A percentile compares a stretch with the other conserved stretches of the same genome.
Evolutionary conservation across 2,113 vertebrate species (phyloP).

Genomic region (Eubucco bourcierii): DNA sequence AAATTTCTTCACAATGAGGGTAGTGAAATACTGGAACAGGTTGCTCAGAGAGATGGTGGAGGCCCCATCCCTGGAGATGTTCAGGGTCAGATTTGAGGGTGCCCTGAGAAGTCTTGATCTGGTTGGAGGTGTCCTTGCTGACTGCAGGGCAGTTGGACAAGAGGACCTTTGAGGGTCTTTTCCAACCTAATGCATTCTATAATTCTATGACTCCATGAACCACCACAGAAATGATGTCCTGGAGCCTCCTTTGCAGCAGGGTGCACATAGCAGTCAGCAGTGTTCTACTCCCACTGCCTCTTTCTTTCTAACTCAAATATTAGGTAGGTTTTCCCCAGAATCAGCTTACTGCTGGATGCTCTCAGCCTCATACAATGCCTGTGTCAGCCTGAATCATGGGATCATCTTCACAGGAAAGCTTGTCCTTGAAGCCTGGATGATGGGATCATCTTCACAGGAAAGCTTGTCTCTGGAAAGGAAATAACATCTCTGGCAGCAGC

Average conservation of each 20-base stretch:
- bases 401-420: background rate
- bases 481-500: background rate
- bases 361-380: background rate
- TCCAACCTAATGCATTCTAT: no score
- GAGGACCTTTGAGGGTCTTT: no score
- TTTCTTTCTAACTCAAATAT: rapidly evolving
- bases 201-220: background rate
- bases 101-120: no score
- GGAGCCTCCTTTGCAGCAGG: rapidly evolving
- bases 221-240: rapidly evolving
- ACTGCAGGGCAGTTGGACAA: no score
- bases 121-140: no score
- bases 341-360: rapidly evolving
- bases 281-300: rapidly evolving
- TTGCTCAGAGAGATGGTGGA: no score
- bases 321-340: background rate
- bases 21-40: no score
- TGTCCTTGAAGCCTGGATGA: background rate
- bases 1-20: no score
- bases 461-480: background rate
- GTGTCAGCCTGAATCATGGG: background rate
- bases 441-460: background rate
- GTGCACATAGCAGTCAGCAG: rapidly evolving
- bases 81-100: no score
- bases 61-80: no score